phyloP scores from a whole-genome alignment of 2,888 invertebrate genomes.

The Pseudanteris insignis region DNA sequence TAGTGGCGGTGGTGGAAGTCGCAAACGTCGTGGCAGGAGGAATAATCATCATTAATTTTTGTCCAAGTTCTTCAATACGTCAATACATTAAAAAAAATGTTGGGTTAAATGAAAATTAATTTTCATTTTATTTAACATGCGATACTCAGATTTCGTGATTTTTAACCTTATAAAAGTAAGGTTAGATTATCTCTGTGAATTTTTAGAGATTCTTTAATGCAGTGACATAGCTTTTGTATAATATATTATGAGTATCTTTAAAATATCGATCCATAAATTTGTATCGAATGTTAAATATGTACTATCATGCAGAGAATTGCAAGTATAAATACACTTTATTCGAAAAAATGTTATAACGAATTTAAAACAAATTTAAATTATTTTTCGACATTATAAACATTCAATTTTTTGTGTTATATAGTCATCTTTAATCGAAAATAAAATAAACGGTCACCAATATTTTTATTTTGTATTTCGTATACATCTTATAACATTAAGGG shows the following conservation, averaged over 20 bases:
- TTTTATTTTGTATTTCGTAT: too few species aligned
- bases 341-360: background rate
- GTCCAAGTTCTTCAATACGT: background rate
- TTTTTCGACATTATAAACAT: too few species aligned
- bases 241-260: background rate
- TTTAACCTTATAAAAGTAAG: too few species aligned
- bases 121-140: background rate
- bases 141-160: constrained; percentile 5
- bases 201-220: too few species aligned
- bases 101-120: background rate
- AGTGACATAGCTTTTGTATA: too few species aligned
- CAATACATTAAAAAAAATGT: too few species aligned
- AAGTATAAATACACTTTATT: constrained; percentile 2
- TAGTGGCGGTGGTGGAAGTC: constrained; percentile 47
- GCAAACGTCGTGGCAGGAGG: constrained; percentile 30
- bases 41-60: constrained; percentile 23
- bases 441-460: too few species aligned
- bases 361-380: too few species aligned
- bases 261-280: background rate
- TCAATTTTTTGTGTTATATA: too few species aligned
- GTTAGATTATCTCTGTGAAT: too few species aligned
- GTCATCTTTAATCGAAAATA: too few species aligned
- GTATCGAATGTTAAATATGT: background rate
- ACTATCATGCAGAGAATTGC: constrained; percentile 1
- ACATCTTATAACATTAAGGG: too few species aligned